phyloP scores from a whole-genome alignment of 2,888 invertebrate genomes.

The Nysson spinosus region DNA sequence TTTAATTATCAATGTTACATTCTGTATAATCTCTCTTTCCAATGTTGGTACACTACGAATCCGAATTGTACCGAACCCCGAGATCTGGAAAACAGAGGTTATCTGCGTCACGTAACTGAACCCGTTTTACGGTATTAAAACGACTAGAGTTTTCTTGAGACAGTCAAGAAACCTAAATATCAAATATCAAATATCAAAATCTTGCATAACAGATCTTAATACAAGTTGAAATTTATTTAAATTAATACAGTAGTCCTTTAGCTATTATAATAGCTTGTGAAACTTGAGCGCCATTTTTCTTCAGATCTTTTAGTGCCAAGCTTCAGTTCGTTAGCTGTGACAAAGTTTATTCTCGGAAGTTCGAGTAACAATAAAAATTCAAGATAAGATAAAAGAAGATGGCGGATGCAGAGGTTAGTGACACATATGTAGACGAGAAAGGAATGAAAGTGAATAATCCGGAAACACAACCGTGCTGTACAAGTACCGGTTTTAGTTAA shows the following conservation, averaged over 20 bases:
- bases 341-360: too few species aligned
- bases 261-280: too few species aligned
- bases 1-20: too few species aligned
- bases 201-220: too few species aligned
- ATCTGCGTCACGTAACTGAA: constrained; percentile 19
- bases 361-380: too few species aligned
- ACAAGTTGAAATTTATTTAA: too few species aligned
- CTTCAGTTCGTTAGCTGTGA: too few species aligned
- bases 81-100: constrained; percentile 19
- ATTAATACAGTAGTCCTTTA: too few species aligned
- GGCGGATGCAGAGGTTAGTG: constrained; percentile 9
- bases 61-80: constrained; percentile 14
- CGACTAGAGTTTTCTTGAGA: neutral
- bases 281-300: too few species aligned
- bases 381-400: neutral
- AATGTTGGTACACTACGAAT: constrained; percentile 7
- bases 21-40: constrained; percentile 19
- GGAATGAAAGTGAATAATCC: constrained; percentile 50
- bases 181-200: too few species aligned
- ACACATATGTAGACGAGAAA: constrained; percentile 12
- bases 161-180: neutral
- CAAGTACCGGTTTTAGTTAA: constrained; percentile 62
- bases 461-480: constrained; percentile 66
- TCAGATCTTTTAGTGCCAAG: too few species aligned
- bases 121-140: neutral